A percentile compares a stretch with the other conserved stretches of the same genome.
phyloP scores from a whole-genome alignment of 1,140 invertebrate genomes.

The Bombus picipes region DNA sequence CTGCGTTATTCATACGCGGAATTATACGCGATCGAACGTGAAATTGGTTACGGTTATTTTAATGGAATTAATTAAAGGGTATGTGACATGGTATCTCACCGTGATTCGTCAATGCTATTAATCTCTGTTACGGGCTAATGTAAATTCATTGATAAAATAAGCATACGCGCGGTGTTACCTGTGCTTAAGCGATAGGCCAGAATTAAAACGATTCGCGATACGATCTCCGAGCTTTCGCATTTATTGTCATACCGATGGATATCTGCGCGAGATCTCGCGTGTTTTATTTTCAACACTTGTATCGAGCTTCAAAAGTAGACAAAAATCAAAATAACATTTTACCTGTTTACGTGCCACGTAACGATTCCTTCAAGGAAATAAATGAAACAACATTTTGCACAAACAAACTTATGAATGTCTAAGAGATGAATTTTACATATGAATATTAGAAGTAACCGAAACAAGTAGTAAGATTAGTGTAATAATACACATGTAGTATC shows the following conservation, averaged over 20 bases:
- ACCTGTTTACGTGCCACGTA: no score
- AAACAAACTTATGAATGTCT: neutral
- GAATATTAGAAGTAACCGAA: neutral
- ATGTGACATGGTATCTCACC: neutral
- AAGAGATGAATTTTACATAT: no score
- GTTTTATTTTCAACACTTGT: neutral
- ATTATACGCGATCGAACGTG: constrained; percentile 1
- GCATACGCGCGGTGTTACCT: neutral
- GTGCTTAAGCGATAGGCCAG: neutral
- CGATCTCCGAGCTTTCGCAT: neutral
- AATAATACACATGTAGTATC: no score
- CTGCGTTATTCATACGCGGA: neutral
- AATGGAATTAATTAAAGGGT: constrained; percentile 8
- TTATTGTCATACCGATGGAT: neutral
- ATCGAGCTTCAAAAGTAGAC: neutral
- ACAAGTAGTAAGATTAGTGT: no score
- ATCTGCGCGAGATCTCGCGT: neutral
- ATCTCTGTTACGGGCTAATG: constrained; percentile 10
- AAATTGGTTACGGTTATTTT: constrained; percentile 8
- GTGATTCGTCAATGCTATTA: constrained; percentile 9
- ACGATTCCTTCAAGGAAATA: no score
- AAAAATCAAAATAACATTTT: neutral
- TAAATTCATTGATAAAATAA: constrained; percentile 12
- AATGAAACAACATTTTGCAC: neutral
- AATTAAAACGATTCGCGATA: neutral